These are phyloP conservation scores for Pandion haliaetus DNA, from an alignment of 2,113 vertebrate species.

Conservation along the genomic window DNA sequence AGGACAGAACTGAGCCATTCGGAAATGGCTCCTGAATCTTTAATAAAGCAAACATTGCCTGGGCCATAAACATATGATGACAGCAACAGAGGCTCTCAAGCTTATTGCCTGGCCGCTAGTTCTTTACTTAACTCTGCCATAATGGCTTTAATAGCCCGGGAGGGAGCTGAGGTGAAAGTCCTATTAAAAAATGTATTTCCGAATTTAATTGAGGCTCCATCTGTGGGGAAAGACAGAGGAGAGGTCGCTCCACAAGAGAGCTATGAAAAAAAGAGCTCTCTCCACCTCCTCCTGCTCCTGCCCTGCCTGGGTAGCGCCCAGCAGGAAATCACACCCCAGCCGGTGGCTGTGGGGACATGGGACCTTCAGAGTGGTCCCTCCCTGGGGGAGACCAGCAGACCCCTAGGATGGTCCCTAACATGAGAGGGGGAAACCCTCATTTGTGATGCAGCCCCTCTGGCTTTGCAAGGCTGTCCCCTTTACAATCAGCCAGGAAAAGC, in stretches of 20 bases:
- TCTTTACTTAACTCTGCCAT: conserved; percentile 75
- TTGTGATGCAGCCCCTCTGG: background rate
- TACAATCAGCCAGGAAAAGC: fast-evolving
- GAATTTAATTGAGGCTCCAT: conserved; percentile 72
- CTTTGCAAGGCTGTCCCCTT: background rate
- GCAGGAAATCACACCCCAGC: background rate
- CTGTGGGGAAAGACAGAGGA: conserved; percentile 42
- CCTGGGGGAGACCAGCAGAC: too few relatives aligned
- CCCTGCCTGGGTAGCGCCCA: background rate
- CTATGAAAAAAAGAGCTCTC: background rate
- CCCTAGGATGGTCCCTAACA: too few relatives aligned
- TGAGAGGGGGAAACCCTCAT: fast-evolving
- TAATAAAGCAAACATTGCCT: conserved; percentile 70
- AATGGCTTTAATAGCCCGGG: conserved; percentile 73
- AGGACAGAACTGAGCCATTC: conserved; percentile 5
- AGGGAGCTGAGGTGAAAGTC: conserved; percentile 73
- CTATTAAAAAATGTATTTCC: conserved; percentile 74
- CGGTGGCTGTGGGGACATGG: fast-evolving
- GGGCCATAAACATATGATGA: conserved; percentile 70
- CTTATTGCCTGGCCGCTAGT: conserved; percentile 48
- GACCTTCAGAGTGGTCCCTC: too few relatives aligned
- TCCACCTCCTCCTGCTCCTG: background rate
- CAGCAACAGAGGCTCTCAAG: conserved; percentile 61
- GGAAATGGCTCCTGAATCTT: conserved; percentile 74
- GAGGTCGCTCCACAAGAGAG: conserved; percentile 54